phyloP scores from a whole-genome alignment of 2,113 vertebrate genomes.

The Triplophysa siluroides region DNA sequence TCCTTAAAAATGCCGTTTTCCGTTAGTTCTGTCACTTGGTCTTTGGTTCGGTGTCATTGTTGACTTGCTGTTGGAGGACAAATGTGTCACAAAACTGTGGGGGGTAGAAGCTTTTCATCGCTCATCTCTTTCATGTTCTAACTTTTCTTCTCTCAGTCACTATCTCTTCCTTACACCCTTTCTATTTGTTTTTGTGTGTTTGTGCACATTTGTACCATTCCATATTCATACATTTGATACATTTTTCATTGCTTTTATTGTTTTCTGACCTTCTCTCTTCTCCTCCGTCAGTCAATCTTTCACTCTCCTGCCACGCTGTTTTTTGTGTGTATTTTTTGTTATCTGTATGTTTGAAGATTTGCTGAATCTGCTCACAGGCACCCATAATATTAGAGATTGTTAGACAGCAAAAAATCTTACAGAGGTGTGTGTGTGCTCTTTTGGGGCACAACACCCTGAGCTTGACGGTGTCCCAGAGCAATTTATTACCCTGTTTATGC shows the following conservation, averaged over 20 bases:
- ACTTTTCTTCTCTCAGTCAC: not conserved
- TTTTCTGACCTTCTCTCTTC: conserved; percentile 63
- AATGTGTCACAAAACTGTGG: not conserved
- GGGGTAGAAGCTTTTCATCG: conserved; percentile 2
- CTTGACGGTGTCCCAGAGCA: conserved; percentile 15
- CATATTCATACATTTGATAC: conserved; percentile 4
- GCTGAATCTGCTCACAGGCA: not conserved
- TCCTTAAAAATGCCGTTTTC: not conserved
- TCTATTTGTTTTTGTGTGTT: not conserved
- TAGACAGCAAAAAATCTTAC: not conserved
- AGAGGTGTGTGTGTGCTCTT: not conserved
- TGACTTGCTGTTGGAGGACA: conserved; percentile 2
- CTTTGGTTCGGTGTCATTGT: not conserved
- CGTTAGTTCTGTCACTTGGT: not conserved
- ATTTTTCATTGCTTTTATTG: conserved; percentile 22
- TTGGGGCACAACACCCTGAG: not conserved
- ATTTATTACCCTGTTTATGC: conserved; percentile 19
- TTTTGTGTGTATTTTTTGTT: conserved; percentile 58
- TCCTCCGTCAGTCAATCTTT: conserved; percentile 57
- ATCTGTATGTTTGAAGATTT: conserved; percentile 46
- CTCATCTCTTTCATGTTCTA: not conserved
- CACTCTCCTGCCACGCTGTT: conserved; percentile 57
- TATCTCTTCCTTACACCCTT: not conserved
- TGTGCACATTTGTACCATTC: not conserved
- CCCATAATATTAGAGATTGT: not conserved